Base-by-base conservation (phyloP, 2,888 invertebrate genomes). In the Sesia apiformis region DNA sequence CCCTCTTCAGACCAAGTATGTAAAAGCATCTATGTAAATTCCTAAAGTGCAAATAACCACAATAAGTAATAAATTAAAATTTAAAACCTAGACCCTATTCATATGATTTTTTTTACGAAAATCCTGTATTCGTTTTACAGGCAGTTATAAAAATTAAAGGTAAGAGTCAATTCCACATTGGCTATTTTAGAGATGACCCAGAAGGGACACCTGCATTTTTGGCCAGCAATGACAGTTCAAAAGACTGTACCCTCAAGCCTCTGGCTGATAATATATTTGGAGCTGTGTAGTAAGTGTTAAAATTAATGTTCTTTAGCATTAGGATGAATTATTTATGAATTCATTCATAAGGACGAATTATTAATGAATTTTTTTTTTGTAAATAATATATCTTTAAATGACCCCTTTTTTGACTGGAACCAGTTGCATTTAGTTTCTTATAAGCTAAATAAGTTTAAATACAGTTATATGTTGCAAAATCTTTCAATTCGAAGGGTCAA, bases 151-250 rank as follows among this genome's bases (percentile, higher is more conserved):
- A 92, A 74, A 92, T 91, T 38, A 93, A 93, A 69, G 91, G 92
- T 52, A 91, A 91, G 52, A 92, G 92, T 57, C 94, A 94, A 59
- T 93, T 93, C 63, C 98, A 98, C 75, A 93, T 96, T 69, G 98
- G 98, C 4, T 98, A 97, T 80, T 97, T 93, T 90, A 92, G 97
- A 69, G 98, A 98, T 86, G 92, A 92, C 58, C 95, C 96, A 0
- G 89, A 92, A 40, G 93, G 94, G 56, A 79, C 91, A 46, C 96
- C 97, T 41, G 91, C 91, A 4, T 94, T 97, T 76, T 84, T 98
- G 49, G 97, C 94, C 0, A 92, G 92, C 60, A 97, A 96, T 82
- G 91, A 92, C 64, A 92, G 93, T 46, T 83, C 90, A 38, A 91
- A 92, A 62, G 92, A 93, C 72, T 94, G 93, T 62, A 90, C 87